These are phyloP conservation scores for Aphaenogaster floridana DNA, from an alignment of 1,140 invertebrate species.

Conservation along the genomic window DNA sequence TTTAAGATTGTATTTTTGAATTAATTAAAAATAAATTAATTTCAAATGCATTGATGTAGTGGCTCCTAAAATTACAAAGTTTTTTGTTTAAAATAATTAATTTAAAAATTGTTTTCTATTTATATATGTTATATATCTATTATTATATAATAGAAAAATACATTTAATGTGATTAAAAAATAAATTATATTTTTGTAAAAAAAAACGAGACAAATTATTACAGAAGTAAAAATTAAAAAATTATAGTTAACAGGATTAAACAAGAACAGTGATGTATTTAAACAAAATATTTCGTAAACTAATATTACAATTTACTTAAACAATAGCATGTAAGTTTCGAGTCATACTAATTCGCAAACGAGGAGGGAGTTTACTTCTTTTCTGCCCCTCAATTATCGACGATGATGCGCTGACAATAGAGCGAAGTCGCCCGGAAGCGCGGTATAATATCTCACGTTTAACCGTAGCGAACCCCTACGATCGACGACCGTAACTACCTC, in stretches of 20 bases:
- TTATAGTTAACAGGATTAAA: neutral
- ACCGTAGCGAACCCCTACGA: slow-evolving; percentile 64
- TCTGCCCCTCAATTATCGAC: slow-evolving; percentile 71
- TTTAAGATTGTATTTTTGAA: neutral
- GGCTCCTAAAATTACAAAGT: neutral
- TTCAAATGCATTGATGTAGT: neutral
- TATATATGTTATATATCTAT: neutral
- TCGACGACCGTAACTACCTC: slow-evolving; percentile 64
- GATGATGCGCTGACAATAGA: slow-evolving; percentile 72
- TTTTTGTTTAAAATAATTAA: neutral
- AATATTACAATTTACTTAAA: neutral
- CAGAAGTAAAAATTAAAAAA: neutral
- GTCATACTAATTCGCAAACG: slow-evolving; percentile 27
- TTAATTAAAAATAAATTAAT: neutral
- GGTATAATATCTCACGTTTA: slow-evolving; percentile 72
- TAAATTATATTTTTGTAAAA: neutral
- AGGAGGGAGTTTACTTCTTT: neutral
- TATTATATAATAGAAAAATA: slow-evolving; percentile 1
- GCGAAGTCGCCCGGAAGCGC: slow-evolving; percentile 59
- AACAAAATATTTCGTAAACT: neutral
- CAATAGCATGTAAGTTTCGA: neutral
- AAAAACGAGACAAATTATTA: neutral
- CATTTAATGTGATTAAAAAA: neutral
- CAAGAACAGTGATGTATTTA: neutral
- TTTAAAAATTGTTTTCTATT: neutral